phyloP scores from a whole-genome alignment of 2,113 vertebrate species.

The Peucedramus taeniatus region DNA sequence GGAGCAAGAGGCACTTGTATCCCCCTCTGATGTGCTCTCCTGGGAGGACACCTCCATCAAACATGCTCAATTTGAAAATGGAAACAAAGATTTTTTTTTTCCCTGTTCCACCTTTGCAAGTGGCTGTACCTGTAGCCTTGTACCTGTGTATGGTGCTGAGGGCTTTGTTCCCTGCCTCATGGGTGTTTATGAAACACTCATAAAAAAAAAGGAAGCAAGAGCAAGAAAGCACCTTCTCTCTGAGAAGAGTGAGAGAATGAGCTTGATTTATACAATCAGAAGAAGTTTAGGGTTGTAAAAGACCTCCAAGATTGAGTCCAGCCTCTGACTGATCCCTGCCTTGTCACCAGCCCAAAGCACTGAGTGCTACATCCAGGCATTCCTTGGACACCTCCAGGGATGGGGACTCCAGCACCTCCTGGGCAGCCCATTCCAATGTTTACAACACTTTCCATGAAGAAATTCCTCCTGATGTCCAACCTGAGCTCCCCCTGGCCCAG shows the following conservation, averaged over 20 bases:
- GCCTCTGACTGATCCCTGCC: accelerated
- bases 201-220: background rate
- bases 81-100: background rate
- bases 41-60: background rate
- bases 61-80: background rate
- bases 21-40: background rate
- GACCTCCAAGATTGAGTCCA: background rate
- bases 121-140: background rate
- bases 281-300: background rate
- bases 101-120: background rate
- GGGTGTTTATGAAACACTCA: background rate
- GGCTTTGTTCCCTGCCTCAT: background rate
- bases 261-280: background rate
- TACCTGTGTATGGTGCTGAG: background rate
- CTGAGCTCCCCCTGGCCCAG: accelerated
- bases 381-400: background rate
- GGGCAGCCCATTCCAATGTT: background rate
- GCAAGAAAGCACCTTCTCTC: background rate
- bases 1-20: background rate
- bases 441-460: accelerated
- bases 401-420: background rate
- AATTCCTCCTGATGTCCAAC: background rate
- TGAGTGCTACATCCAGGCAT: accelerated
- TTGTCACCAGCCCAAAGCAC: background rate
- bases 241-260: background rate